Evolutionary conservation across 2,113 vertebrate species (phyloP).

Genomic region (Camelus bactrianus): DNA sequence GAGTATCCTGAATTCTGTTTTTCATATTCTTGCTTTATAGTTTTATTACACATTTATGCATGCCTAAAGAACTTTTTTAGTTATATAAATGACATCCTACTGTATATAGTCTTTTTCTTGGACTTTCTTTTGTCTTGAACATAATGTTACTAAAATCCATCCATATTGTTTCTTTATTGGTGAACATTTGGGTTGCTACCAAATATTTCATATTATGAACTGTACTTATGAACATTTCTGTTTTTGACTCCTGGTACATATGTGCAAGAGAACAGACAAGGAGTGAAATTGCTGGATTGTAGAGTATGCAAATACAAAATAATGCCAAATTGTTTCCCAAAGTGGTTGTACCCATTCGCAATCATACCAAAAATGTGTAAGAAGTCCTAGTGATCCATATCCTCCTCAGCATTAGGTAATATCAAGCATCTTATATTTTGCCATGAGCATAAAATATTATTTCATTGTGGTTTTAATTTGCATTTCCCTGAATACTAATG

Average conservation of each 20-base stretch:
- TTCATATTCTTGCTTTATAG: not conserved
- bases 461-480: not conserved
- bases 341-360: not conserved
- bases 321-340: constrained; percentile 16
- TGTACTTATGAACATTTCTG: not conserved
- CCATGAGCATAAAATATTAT: not conserved
- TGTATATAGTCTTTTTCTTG: not conserved
- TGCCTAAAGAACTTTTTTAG: constrained; percentile 1
- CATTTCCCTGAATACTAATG: not conserved
- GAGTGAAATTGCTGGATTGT: not conserved
- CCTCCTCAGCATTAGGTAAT: not conserved
- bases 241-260: constrained; percentile 25
- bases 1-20: constrained; percentile 17
- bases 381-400: not conserved
- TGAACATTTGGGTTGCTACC: not conserved
- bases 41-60: constrained; percentile 3
- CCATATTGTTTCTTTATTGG: not conserved
- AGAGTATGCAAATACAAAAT: not conserved
- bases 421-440: not conserved
- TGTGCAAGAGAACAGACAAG: not conserved
- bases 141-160: not conserved
- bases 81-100: not conserved
- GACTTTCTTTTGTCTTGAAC: not conserved
- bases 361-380: not conserved
- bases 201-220: constrained; percentile 4